Base-by-base conservation (phyloP, 2,888 invertebrate genomes). In the Tenthredo livida region DNA sequence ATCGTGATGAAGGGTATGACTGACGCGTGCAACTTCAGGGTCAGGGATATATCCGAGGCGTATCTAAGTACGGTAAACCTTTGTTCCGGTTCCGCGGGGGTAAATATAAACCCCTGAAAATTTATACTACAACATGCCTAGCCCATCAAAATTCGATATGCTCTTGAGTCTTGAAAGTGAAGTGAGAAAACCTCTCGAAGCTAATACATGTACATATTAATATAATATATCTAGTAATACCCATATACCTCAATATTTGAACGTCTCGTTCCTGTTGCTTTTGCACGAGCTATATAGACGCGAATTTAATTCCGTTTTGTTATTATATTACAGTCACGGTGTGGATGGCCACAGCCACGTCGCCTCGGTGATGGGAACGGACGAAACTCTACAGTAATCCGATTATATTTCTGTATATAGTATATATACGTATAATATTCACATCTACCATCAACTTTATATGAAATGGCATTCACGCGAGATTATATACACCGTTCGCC, bases 401-500 rank as follows among this genome's bases (percentile, higher is more conserved):
- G 54, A 54, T 54, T 54, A 54, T 54, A 54, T 54, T n/a, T 54
- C 54, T 54, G n/a, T 25, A 33, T 37, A 37, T 37, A 37, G 4
- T 29, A 29, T 10, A 61, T 61, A 61, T 15, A 7, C 37, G 17
- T 17, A 70, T 37, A 37, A 70, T 70, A 37, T 37, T 37, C 37
- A 70, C 70, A 70, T n/a, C 2, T 9, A 37, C 70, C 29, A 75
- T 47, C 7, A 7, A 2, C 47, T n/a, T 43, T 72, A 72, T 37
- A 40, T 15, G 12, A 12, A 47, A 29, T 58, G 78, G 78, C 78
- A 78, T 78, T 78, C 78, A 78, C 78, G 78, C 78, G 78, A 78
- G 10, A 29, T 15, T 78, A 5, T 33, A 54, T 61, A 61, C 25
- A 33, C 12, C 47, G 15, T 47, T 54, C 54, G 37, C n/a, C 21